These are phyloP conservation scores for Sitta carolinensis DNA, from an alignment of 2,797 vertebrate genomes.

Conservation along the genomic window DNA sequence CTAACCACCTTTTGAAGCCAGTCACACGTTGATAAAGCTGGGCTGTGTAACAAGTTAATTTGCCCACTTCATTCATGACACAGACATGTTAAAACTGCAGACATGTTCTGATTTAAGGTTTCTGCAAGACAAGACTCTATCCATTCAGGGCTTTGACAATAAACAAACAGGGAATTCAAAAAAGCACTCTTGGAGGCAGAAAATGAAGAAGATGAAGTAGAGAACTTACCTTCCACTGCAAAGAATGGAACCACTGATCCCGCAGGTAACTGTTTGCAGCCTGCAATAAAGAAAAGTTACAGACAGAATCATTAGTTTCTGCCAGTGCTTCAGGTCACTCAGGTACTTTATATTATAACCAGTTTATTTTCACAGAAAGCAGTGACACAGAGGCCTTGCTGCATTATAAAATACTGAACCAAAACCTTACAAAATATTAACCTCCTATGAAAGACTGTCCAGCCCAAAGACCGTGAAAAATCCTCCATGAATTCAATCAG, in stretches of 20 bases:
- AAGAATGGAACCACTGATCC: conserved; percentile 99
- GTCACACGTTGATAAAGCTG: neutral
- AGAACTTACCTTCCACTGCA: conserved; percentile 97
- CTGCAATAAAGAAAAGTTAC: conserved; percentile 75
- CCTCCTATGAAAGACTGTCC: neutral
- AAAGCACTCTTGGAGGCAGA: neutral
- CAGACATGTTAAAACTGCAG: neutral
- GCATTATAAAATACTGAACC: neutral
- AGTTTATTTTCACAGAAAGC: neutral
- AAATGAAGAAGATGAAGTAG: neutral
- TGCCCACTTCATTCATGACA: neutral
- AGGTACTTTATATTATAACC: neutral
- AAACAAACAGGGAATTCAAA: neutral
- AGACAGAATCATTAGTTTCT: conserved; percentile 31
- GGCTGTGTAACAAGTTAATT: neutral
- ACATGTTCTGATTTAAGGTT: neutral
- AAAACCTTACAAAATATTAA: neutral
- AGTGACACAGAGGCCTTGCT: neutral
- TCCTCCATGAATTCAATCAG: neutral
- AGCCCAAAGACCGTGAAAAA: neutral
- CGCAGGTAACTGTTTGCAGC: conserved; percentile 98
- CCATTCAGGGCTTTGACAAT: neutral
- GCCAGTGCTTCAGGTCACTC: neutral
- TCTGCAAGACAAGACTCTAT: neutral
- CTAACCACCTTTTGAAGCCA: neutral